phyloP scores from a whole-genome alignment of 1,140 invertebrate genomes.

The Bombus pascuorum region DNA sequence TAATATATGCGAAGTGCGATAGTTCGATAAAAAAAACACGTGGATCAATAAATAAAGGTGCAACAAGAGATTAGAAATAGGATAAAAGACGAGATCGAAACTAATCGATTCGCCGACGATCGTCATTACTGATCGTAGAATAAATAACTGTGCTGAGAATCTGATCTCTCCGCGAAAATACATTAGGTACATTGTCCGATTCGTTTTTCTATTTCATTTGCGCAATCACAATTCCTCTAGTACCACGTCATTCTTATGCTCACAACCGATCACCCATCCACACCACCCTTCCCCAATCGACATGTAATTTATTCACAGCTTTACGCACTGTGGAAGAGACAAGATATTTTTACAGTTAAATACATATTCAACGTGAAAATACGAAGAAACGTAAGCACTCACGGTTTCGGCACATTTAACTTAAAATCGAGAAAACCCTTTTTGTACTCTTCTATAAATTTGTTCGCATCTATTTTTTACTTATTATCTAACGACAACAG shows the following conservation, averaged over 20 bases:
- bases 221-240: background rate
- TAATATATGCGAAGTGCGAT: constrained; percentile 76
- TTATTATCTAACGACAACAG: constrained; percentile 54
- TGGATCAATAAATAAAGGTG: constrained; percentile 81
- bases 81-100: constrained; percentile 65
- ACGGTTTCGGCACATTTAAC: constrained; percentile 57
- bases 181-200: constrained; percentile 67
- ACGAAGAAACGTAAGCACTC: constrained; percentile 58
- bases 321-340: constrained; percentile 58
- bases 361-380: constrained; percentile 47
- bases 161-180: constrained; percentile 47
- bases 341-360: constrained; percentile 48
- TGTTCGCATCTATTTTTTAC: constrained; percentile 66
- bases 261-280: background rate
- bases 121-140: constrained; percentile 63
- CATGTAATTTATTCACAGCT: constrained; percentile 39
- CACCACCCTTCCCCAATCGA: background rate
- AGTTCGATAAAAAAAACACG: constrained; percentile 67
- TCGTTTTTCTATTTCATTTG: constrained; percentile 25
- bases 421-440: constrained; percentile 70
- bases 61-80: constrained; percentile 78
- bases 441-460: constrained; percentile 78
- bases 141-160: constrained; percentile 70
- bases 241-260: background rate
- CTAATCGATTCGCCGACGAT: constrained; percentile 54